Base-by-base conservation (phyloP, 2,888 invertebrate genomes). In the Noctuana brunneofusca region DNA sequence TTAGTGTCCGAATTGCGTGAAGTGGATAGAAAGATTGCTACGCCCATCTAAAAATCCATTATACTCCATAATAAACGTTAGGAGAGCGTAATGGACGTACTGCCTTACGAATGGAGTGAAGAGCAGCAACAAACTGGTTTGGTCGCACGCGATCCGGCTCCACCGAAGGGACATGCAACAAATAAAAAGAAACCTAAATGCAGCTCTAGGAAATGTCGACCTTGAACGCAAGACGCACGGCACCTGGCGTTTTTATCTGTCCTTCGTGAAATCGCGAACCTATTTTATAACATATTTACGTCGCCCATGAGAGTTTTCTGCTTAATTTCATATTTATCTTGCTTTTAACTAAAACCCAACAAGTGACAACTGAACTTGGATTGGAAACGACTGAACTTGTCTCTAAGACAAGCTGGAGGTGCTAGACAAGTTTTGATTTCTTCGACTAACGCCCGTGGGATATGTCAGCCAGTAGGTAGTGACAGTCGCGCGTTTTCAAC, bases 151-250 rank as follows among this genome's bases (percentile, higher is more conserved):
- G 84, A 91, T 84, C 81, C 85, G 78, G 80, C 83, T 80, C 80
- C 79, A 49, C 16, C 76, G 80, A 77, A 86, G 87, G 86, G 83
- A 84, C 87, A 88, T 87, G 88, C 89, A 89, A 86, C 86, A 90
- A 91, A 90, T 86, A 91, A 91, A 90, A 91, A 87, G 80, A 88
- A 85, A 84, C 85, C 87, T 84, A 90, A 84, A 89, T 89, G 90
- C 89, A 90, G 83, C 90, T 88, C 90, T 90, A 91, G 89, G 90
- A 90, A 90, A 86, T 79, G 83, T 86, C 89, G 85, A 84, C 90
- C 91, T 91, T 91, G 90, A 80, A 83, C 83, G 79, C 86, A 85
- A 85, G 82, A 84, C 87, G 83, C 87, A 79, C 74, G 86, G 88
- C 91, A 91, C 89, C 90, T 91, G 90, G 90, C 83, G 89, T 90